Percentiles rank a stretch among this genome's conserved stretches.
Evolutionary conservation across 2,888 invertebrate species (phyloP).

Genomic region (Zeuzera pyrina): DNA sequence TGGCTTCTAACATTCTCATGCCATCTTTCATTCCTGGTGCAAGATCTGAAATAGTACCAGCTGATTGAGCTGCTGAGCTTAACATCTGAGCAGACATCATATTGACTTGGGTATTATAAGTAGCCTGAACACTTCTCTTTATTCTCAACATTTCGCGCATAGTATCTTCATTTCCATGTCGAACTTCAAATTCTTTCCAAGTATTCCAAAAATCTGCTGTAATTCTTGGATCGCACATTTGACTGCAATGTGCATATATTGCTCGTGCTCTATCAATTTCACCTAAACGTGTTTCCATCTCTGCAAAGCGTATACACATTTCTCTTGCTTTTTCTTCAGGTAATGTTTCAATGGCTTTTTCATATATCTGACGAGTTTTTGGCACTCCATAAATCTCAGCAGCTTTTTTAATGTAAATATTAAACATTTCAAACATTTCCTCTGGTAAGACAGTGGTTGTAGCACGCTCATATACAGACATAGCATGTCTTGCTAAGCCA

Average conservation of each 20-base stretch:
- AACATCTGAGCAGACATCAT: constrained; percentile 99
- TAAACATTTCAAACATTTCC: constrained; percentile 98
- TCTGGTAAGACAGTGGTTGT: constrained; percentile 92
- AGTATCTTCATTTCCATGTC: constrained; percentile 99
- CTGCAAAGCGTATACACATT: constrained; percentile 97
- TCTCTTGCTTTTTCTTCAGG: constrained; percentile 92
- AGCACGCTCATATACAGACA: constrained; percentile 98
- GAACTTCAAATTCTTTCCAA: constrained; percentile 99
- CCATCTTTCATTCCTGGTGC: constrained; percentile 87
- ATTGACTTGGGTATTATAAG: constrained; percentile 98
- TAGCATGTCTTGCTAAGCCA: constrained; percentile 97
- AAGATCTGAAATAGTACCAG: constrained; percentile 80
- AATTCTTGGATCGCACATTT: constrained; percentile 98
- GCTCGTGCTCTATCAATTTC: constrained; percentile 98
- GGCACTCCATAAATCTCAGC: constrained; percentile 98
- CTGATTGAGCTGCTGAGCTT: constrained; percentile 78
- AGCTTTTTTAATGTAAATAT: constrained; percentile 98
- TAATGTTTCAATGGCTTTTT: constrained; percentile 95
- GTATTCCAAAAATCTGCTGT: constrained; percentile 97
- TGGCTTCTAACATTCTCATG: constrained; percentile 90
- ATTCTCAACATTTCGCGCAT: constrained; percentile 99
- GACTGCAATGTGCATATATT: constrained; percentile 98
- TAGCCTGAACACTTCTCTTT: constrained; percentile 97
- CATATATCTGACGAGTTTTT: constrained; percentile 97
- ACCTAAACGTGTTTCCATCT: constrained; percentile 98